Conservation (phyloP, 2,888 invertebrate species). For the Tetropium fuscum region DNA sequence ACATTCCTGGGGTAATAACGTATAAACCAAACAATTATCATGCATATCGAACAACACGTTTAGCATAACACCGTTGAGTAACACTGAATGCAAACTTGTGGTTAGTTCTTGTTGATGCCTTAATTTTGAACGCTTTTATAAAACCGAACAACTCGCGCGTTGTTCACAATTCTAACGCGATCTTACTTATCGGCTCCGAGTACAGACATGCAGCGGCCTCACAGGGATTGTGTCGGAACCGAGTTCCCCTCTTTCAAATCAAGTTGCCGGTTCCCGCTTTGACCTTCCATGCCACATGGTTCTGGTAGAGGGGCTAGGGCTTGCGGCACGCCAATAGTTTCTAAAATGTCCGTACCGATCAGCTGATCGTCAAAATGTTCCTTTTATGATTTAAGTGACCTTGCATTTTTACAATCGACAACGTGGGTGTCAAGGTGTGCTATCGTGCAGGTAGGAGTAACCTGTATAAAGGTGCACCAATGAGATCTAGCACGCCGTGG, state of each 20-base stretch:
- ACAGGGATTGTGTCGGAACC: conserved; percentile 16
- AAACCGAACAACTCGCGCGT: too few species aligned
- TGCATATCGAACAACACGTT: too few species aligned
- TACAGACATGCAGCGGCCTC: conserved; percentile 24
- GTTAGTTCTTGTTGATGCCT: too few species aligned
- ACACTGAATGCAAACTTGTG: too few species aligned
- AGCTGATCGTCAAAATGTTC: conserved; percentile 49
- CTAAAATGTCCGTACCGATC: conserved; percentile 56
- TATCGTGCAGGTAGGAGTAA: conserved; percentile 63
- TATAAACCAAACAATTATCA: too few species aligned
- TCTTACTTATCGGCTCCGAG: conserved; percentile 12
- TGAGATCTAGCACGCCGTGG: conserved; percentile 58
- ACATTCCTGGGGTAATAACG: too few species aligned
- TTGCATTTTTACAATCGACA: conserved; percentile 36
- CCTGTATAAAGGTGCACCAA: conserved; percentile 66
- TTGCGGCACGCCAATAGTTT: conserved; percentile 28
- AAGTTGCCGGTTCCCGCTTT: conserved; percentile 24
- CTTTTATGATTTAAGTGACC: conserved; percentile 31
- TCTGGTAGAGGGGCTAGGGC: conserved; percentile 22
- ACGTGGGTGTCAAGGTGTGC: conserved; percentile 44
- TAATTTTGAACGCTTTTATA: too few species aligned
- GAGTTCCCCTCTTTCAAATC: conserved; percentile 25
- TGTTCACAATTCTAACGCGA: too few species aligned
- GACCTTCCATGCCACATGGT: conserved; percentile 27
- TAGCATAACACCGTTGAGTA: too few species aligned